Base-by-base conservation (phyloP, 2,113 vertebrate species). In the Psammodynastes pulverulentus region DNA sequence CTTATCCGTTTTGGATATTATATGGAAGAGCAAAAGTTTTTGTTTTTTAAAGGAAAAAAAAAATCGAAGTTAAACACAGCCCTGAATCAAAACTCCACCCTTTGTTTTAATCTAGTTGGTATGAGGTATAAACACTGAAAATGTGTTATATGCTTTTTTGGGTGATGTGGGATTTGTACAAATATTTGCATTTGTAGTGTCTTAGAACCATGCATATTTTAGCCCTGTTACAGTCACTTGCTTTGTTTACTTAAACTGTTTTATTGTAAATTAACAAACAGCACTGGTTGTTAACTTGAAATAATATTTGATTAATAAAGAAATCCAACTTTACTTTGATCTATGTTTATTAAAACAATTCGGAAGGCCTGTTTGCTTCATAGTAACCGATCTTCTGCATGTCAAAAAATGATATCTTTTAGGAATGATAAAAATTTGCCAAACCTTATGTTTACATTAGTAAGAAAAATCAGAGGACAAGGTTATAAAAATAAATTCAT, bases 161-260 rank as follows among this genome's bases (percentile, higher is more conserved):
- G 90, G 26, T 51, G 92, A 51, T 46, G 92, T 88, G 7, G 48
- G 90, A 94, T 17, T 92, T 94, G 89, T 93, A 72, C 48, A 95
- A 84, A 94, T 93, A 90, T 23, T 86, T 93, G 12, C 24, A n/a
- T 95, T 96, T 94, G 51, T 58, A 67, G 95, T 95, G 95, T 93
- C 93, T 93, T 93, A 92, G 86, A 89, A 93, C 93, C 24, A 84
- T 87, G 89, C 51, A n/a, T 96, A 94, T 92, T 89, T 91, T 93
- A 9, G 91, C 29, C 34, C 90, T 95, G 67, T 92, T 94, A 92
- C 26, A 91, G 91, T 96, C 95, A 94, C 91, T 94, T 34, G 0
- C 92, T 95, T 95, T 96, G 93, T 95, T 96, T 94, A 94, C 94
- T 92, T 93, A 93, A 93, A 86, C 92, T 92, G 88, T 95, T 96